These are phyloP conservation scores for Nomia melanderi DNA, from an alignment of 1,140 invertebrate species.

Conservation along the genomic window DNA sequence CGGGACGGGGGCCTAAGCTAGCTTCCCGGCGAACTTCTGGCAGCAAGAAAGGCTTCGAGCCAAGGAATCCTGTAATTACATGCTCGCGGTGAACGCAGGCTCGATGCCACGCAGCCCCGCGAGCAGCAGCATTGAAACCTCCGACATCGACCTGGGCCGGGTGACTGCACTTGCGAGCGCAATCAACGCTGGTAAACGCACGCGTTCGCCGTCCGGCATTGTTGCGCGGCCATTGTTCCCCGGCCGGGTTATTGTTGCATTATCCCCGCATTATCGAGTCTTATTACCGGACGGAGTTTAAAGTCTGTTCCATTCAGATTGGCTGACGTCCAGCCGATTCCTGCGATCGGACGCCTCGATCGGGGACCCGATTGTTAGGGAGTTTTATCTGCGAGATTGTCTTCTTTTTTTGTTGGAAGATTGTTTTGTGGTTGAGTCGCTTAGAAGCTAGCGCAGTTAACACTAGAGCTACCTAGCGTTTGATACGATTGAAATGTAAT, in stretches of 20 bases:
- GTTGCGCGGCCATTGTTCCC: constrained; percentile 53
- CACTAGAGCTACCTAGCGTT: too few relatives aligned
- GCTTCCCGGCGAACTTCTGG: not conserved
- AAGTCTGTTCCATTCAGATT: constrained; percentile 32
- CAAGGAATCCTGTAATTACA: constrained; percentile 26
- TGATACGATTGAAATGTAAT: too few relatives aligned
- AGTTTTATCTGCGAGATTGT: too few relatives aligned
- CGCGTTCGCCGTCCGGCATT: constrained; percentile 53
- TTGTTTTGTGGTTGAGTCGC: too few relatives aligned
- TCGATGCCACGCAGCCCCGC: not conserved
- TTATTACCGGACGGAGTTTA: constrained; percentile 51
- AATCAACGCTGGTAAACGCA: constrained; percentile 58
- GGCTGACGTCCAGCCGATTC: constrained; percentile 4
- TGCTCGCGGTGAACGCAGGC: not conserved
- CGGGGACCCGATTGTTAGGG: too few relatives aligned
- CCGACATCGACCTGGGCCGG: constrained; percentile 17
- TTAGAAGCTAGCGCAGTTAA: too few relatives aligned
- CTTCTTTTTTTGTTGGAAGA: too few relatives aligned
- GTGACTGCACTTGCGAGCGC: constrained; percentile 43
- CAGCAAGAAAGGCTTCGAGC: not conserved
- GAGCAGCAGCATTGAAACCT: constrained; percentile 16
- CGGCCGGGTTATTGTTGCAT: constrained; percentile 52
- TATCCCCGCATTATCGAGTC: constrained; percentile 56
- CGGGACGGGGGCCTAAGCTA: too few relatives aligned
- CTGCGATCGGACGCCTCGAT: constrained; percentile 18